A percentile compares a stretch with the other conserved stretches of the same genome.
Evolutionary conservation across 2,797 vertebrate species (phyloP).

Genomic region (Falco rusticolus): DNA sequence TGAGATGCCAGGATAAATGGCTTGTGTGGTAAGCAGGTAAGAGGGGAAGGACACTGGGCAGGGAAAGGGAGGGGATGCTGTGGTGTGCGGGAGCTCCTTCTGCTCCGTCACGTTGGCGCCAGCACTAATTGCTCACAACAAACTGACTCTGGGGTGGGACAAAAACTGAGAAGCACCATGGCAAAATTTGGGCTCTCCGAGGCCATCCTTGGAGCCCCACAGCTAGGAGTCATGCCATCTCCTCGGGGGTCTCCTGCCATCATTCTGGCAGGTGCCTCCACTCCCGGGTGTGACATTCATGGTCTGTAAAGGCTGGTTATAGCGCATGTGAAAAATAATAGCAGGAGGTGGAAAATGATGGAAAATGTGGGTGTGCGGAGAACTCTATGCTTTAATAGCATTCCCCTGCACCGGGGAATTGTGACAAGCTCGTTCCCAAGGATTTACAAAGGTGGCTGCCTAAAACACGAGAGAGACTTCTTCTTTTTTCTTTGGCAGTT

Average conservation of each 20-base stretch:
- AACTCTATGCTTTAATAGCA: background rate
- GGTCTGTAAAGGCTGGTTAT: background rate
- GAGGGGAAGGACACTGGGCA: background rate
- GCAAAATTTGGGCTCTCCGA: background rate
- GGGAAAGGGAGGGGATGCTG: background rate
- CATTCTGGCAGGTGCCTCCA: fast-evolving
- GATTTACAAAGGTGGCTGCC: background rate
- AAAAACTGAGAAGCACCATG: no score
- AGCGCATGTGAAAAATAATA: fast-evolving
- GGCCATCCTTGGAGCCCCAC: background rate
- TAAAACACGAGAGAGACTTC: background rate
- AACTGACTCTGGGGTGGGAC: background rate
- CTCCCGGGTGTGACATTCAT: fast-evolving
- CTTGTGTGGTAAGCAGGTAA: background rate
- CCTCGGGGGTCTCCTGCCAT: background rate
- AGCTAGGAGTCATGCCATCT: background rate
- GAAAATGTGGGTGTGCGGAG: background rate
- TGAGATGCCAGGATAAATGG: fast-evolving
- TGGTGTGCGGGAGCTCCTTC: background rate
- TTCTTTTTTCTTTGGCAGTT: background rate
- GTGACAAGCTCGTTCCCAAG: background rate
- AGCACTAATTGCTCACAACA: fast-evolving
- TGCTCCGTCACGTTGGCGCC: fast-evolving
- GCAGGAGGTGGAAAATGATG: background rate
- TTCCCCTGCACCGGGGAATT: background rate